Percentiles rank a stretch among this genome's conserved stretches.
These are phyloP conservation scores for Takifugu rubripes DNA, from an alignment of 2,797 vertebrate genomes.

Conservation along the genomic window DNA sequence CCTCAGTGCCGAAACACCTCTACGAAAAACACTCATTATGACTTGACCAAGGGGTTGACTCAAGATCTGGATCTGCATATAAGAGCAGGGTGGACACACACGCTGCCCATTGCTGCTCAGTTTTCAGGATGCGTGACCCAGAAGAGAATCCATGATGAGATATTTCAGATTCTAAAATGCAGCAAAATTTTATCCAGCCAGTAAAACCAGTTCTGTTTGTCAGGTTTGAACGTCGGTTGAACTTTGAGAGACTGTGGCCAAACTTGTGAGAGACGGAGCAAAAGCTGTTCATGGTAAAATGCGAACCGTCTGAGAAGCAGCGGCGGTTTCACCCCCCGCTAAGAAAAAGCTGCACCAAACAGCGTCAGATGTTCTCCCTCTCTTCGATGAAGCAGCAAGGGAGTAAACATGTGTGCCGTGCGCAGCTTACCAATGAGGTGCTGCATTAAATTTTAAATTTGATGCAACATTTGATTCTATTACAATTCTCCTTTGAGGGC, in stretches of 20 bases:
- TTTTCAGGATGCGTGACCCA: too few species aligned
- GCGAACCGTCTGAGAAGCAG: slow-evolving; percentile 4
- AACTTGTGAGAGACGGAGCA: not conserved
- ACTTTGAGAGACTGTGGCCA: not conserved
- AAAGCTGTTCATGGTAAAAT: not conserved
- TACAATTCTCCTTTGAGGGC: not conserved
- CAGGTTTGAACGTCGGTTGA: not conserved
- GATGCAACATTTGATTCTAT: not conserved
- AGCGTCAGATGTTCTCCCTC: not conserved
- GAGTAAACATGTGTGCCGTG: slow-evolving; percentile 15
- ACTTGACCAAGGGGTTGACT: too few species aligned
- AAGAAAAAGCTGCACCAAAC: slow-evolving; percentile 3
- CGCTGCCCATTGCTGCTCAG: too few species aligned
- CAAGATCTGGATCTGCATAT: too few species aligned
- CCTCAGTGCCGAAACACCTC: not conserved
- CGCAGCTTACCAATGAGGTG: slow-evolving; percentile 13
- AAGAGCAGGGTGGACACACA: too few species aligned
- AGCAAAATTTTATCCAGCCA: too few species aligned
- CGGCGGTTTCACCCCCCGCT: not conserved
- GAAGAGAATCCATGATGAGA: too few species aligned
- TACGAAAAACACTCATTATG: too few species aligned
- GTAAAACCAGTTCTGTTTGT: not conserved
- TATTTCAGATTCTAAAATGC: too few species aligned
- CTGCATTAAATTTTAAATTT: slow-evolving; percentile 13
- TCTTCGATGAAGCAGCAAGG: not conserved